phyloP scores from a whole-genome alignment of 2,113 vertebrate genomes.

The Scolopax mira region DNA sequence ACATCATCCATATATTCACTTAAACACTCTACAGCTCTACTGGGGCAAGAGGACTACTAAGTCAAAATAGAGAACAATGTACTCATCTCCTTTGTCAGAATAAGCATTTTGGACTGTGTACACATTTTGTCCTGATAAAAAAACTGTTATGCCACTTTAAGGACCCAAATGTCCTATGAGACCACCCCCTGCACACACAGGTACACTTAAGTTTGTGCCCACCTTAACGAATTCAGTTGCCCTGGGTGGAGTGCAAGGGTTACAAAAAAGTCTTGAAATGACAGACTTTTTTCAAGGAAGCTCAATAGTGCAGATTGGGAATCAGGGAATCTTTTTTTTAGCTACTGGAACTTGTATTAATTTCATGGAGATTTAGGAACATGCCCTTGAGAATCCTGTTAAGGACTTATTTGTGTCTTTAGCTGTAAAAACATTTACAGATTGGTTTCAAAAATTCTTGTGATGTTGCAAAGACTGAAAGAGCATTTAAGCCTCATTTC shows the following conservation, averaged over 20 bases:
- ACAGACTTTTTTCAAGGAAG: neutral
- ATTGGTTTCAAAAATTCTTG: neutral
- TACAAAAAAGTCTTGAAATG: neutral
- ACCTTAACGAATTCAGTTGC: neutral
- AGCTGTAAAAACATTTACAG: neutral
- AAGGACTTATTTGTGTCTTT: neutral
- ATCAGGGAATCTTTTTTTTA: neutral
- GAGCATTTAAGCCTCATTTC: neutral
- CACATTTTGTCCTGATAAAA: neutral
- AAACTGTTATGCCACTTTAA: neutral
- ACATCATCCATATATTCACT: neutral
- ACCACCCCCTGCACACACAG: too few relatives aligned
- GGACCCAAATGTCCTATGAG: neutral
- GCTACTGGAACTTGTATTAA: neutral
- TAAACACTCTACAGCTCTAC: neutral
- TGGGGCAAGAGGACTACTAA: neutral
- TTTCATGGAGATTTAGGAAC: neutral
- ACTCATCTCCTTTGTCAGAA: neutral
- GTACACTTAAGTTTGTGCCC: neutral
- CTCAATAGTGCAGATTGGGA: neutral
- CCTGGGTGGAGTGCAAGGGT: neutral
- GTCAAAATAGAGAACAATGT: neutral
- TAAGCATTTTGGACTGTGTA: neutral
- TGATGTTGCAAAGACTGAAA: neutral
- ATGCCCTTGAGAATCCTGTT: neutral